Base-by-base conservation (phyloP, 2,113 vertebrate genomes). In the Misgurnus mizolepis region DNA sequence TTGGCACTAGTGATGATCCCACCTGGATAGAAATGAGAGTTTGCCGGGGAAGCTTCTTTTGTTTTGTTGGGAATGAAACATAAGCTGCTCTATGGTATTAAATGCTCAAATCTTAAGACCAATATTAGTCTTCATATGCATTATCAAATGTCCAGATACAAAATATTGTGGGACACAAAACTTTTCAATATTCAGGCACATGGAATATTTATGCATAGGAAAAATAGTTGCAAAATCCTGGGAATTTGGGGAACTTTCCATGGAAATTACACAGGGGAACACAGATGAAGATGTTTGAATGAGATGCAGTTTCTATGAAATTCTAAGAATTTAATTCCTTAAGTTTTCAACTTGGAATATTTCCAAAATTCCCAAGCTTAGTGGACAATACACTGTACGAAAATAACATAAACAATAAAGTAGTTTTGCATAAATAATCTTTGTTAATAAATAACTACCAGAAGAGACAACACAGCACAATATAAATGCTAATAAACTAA, bases 401-500 rank as follows among this genome's bases (percentile, higher is more conserved):
- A 7, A 47, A 6, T 5, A 47, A 47, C 3, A 34, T 34, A 3
- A 50, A 50, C 10, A 50, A 12, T 7, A 56, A 12, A 18, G 53
- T 6, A 56, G 14, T 15, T 4, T 56, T 6, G 10, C 49, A 56
- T 47, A 47, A 4, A 14, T 18, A 6, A 7, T 11, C 66, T 4
- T 49, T 15, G 45, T 49, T 49, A 49, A 49, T 68, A 49, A 27
- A 49, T 27, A 12, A 43, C 12, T 12, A 22, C 22, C 22, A 22
- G 22, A 22, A 22, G 22, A 22, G 22, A 22, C 22, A 22, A 22
- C 22, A 22, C 22, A 45, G n/a, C 22, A 56, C 39, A 34, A 56
- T 22, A 70, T 22, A 64, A 45, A 49, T 64, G 27, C 9, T 58
- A 56, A 73, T 1, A 79, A 76, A 76, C 56, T 45, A 49, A 72